Percentiles rank a stretch among this genome's conserved stretches.
These are phyloP conservation scores for Odocoileus virginianus DNA, from an alignment of 2,113 vertebrate genomes.

Conservation along the genomic window DNA sequence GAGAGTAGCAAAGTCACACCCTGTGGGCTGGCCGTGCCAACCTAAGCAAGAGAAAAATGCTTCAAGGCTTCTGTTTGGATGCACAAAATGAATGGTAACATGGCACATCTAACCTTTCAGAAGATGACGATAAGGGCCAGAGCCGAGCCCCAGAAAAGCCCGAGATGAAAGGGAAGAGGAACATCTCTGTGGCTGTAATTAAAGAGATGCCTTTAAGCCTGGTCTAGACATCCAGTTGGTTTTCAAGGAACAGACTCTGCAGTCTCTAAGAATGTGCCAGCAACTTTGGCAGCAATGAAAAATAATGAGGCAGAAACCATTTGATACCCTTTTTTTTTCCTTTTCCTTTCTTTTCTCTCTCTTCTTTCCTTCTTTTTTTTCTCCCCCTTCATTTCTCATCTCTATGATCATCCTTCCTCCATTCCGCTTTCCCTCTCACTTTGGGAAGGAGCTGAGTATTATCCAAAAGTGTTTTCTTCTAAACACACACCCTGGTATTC, in stretches of 20 bases:
- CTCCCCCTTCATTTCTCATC: background rate
- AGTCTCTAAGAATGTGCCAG: slow-evolving; percentile 35
- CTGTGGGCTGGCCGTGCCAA: slow-evolving; percentile 2
- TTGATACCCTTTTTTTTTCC: background rate
- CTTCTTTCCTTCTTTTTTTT: background rate
- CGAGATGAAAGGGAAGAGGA: slow-evolving; percentile 53
- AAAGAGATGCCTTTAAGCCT: slow-evolving; percentile 45
- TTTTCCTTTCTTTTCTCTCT: background rate
- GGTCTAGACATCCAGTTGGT: slow-evolving; percentile 52
- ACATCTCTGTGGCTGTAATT: slow-evolving; percentile 55
- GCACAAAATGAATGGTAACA: slow-evolving; percentile 64
- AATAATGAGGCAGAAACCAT: background rate
- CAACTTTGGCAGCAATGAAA: slow-evolving; percentile 24
- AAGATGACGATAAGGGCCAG: slow-evolving; percentile 12
- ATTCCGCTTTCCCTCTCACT: background rate
- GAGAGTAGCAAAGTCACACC: slow-evolving; percentile 44
- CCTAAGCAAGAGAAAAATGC: slow-evolving; percentile 47
- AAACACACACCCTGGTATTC: background rate
- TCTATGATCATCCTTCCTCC: background rate
- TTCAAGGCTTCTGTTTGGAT: slow-evolving; percentile 51
- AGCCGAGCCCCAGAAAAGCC: slow-evolving; percentile 17
- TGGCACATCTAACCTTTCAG: slow-evolving; percentile 41
- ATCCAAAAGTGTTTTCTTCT: background rate
- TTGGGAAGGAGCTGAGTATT: background rate
- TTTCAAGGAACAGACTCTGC: slow-evolving; percentile 50